These are phyloP conservation scores for Picus viridis DNA, from an alignment of 2,797 vertebrate genomes.

Conservation along the genomic window DNA sequence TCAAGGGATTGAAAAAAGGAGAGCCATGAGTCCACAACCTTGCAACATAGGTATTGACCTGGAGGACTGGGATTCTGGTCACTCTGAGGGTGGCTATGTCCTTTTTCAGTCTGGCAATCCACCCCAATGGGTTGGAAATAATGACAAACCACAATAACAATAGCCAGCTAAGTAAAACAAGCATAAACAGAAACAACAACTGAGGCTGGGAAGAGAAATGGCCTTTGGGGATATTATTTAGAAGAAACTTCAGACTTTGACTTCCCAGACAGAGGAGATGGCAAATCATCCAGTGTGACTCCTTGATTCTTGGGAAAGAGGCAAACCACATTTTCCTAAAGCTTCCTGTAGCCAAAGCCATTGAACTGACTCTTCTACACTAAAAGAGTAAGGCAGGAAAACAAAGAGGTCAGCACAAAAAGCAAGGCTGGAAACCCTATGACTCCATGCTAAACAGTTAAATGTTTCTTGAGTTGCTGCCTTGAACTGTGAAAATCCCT, in stretches of 20 bases:
- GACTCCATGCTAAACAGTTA: background rate
- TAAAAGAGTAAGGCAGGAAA: background rate
- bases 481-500: background rate
- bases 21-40: background rate
- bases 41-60: background rate
- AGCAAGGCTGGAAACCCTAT: background rate
- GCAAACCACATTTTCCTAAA: slow-evolving; percentile 49
- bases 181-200: slow-evolving; percentile 65
- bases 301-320: slow-evolving; percentile 32
- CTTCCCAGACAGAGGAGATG: slow-evolving; percentile 49
- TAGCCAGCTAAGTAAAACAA: slow-evolving; percentile 60
- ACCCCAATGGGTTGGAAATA: slow-evolving; percentile 55
- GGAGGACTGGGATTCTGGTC: background rate
- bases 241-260: slow-evolving; percentile 53
- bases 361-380: background rate
- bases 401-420: background rate
- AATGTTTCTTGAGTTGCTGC: background rate
- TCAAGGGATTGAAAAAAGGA: background rate
- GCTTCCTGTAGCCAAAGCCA: background rate
- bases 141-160: slow-evolving; percentile 67
- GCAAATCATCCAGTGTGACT: slow-evolving; percentile 32
- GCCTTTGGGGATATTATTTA: slow-evolving; percentile 64
- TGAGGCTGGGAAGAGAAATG: slow-evolving; percentile 48
- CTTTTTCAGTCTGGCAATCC: slow-evolving; percentile 46
- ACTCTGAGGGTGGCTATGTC: slow-evolving; percentile 1